Evolutionary conservation across 2,888 invertebrate genomes (phyloP), one percentile per base, ranked within the genome.

Genomic region (Agrochola circellaris): DNA sequence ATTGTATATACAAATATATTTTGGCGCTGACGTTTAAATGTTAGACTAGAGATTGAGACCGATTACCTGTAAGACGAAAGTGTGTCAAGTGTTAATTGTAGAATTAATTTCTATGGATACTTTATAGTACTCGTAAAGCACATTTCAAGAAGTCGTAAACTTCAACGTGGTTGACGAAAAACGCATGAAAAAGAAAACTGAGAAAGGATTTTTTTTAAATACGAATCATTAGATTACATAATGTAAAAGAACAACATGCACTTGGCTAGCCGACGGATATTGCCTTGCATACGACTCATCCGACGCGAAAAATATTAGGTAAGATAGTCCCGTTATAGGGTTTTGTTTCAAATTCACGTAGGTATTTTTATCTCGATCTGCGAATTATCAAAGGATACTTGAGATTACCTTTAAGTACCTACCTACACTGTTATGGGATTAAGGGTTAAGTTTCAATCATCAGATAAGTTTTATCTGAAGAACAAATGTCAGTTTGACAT

Each of bases 381-480:
- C 13, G 45, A 79, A 56, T 54, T 54, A 56, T 64, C 66, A 48
- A 17, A 34, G 34, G 13, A 34, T 34, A 79, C 75, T 56, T 79
- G 7, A 67, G 54, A 76, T 77, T 45, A 20, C 7, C 13, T 56
- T n/a, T 42, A 30, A 17, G 2, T 26, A 45, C 34, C 0, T 26
- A 34, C 34, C 0, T 45, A 45, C 5, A 3, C 26, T n/a, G 26
- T n/a, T 20, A 34, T 15, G 58, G 11, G 17, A 54, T 70, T 38
- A 26, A 23, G 30, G 54, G 67, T 30, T 67, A 30, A 23, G 6
- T 67, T 66, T 17, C 17, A 68, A 34, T 34, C 9, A 34, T 58
- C 23, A 34, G 67, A 67, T 67, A 67, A 67, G 15, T n/a, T 66
- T 56, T 34, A 67, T 67, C 67, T 34, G 34, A 34, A 67, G 30